These are phyloP conservation scores for Boleophthalmus pectinirostris DNA, from an alignment of 2,113 vertebrate genomes.

Conservation along the genomic window DNA sequence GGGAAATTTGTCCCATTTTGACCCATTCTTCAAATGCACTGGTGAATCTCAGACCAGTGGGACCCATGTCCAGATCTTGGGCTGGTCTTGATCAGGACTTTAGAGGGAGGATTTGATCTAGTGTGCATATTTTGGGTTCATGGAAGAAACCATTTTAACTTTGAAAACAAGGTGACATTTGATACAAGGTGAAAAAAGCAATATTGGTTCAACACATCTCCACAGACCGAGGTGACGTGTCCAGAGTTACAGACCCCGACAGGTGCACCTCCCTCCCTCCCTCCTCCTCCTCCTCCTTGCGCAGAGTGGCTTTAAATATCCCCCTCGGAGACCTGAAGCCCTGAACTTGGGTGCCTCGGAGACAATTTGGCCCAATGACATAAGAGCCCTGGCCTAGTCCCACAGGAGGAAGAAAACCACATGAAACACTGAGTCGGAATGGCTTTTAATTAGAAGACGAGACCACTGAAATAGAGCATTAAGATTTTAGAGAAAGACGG, in stretches of 20 bases:
- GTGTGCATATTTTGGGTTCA: too few relatives aligned
- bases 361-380: slow-evolving; percentile 39
- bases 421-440: not conserved
- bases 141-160: too few relatives aligned
- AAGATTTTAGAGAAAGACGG: too few relatives aligned
- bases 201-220: not conserved
- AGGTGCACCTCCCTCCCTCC: slow-evolving; percentile 36
- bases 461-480: not conserved
- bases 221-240: slow-evolving; percentile 14
- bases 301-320: slow-evolving; percentile 47
- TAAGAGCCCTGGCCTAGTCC: slow-evolving; percentile 12
- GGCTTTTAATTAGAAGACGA: not conserved
- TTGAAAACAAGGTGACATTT: not conserved
- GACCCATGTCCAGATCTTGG: too few relatives aligned
- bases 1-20: too few relatives aligned
- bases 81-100: too few relatives aligned
- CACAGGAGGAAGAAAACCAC: not conserved
- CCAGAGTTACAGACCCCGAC: slow-evolving; percentile 39
- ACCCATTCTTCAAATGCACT: too few relatives aligned
- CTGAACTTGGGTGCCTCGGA: slow-evolving; percentile 34
- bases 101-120: too few relatives aligned
- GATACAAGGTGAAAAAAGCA: not conserved
- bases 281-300: slow-evolving; percentile 6
- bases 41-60: too few relatives aligned
- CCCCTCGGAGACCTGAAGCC: slow-evolving; percentile 25